Evolutionary conservation across 1,140 invertebrate species (phyloP).

Genomic region (Drosophila lacteicornis): DNA sequence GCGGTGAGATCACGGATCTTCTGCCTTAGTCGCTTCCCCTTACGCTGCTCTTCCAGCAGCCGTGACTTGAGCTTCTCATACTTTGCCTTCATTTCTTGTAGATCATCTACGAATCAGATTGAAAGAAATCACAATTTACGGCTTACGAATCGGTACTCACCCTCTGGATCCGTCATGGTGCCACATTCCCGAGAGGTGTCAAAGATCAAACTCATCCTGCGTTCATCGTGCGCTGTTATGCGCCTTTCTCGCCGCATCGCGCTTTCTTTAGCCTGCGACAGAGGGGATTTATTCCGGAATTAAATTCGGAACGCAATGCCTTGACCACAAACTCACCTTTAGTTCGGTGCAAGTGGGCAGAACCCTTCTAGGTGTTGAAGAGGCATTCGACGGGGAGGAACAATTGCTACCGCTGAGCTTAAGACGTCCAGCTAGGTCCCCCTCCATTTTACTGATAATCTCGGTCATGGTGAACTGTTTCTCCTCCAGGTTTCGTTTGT

Average conservation of each 20-base stretch:
- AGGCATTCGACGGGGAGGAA: constrained; percentile 37
- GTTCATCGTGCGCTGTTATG: constrained; percentile 44
- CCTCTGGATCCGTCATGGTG: constrained; percentile 66
- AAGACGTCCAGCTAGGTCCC: constrained; percentile 2
- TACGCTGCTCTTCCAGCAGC: constrained; percentile 43
- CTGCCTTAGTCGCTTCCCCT: constrained; percentile 37
- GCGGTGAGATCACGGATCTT: no score
- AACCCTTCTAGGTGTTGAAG: no score
- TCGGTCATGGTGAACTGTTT: constrained; percentile 48
- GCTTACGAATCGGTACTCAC: constrained; percentile 26
- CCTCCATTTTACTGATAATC: constrained; percentile 49
- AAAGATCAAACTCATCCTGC: no score
- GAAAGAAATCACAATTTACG: no score
- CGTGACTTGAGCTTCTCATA: constrained; percentile 48
- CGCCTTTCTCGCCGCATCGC: constrained; percentile 53
- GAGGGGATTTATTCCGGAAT: no score
- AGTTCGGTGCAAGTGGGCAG: no score
- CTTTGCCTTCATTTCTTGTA: no score
- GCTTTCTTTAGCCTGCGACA: neutral
- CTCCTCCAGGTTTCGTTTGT: constrained; percentile 65
- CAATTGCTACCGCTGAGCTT: constrained; percentile 19
- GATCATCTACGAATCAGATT: no score
- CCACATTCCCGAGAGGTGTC: constrained; percentile 40
- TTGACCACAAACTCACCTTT: no score
- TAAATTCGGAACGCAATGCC: no score